phyloP scores from a whole-genome alignment of 2,113 vertebrate species.

The Loxodonta africana region DNA sequence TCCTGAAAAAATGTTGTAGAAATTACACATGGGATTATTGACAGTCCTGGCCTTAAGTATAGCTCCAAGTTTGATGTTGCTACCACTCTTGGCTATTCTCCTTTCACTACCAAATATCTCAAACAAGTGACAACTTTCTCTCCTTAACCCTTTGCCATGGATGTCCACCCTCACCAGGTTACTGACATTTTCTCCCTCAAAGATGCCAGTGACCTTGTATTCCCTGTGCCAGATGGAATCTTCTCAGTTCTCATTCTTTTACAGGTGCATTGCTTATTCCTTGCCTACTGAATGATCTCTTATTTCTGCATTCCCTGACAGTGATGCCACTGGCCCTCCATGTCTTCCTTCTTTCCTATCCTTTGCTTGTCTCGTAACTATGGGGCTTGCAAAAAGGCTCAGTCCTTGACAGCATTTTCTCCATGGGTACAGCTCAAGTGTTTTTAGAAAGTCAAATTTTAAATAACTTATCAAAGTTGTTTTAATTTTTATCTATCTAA shows the following conservation, averaged over 20 bases:
- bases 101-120: neutral
- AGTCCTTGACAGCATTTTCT: neutral
- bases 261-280: neutral
- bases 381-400: neutral
- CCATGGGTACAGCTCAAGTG: neutral
- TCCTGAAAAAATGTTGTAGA: neutral
- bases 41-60: neutral
- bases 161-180: neutral
- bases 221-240: neutral
- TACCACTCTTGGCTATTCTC: neutral
- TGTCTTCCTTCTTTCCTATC: neutral
- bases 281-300: neutral
- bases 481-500: constrained; percentile 33
- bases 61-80: neutral
- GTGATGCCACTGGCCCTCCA: too few relatives aligned
- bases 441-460: neutral
- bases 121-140: neutral
- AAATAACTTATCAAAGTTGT: neutral
- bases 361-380: neutral
- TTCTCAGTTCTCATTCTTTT: neutral
- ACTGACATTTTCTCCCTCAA: neutral
- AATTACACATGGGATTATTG: neutral
- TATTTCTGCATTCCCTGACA: neutral
- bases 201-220: neutral
- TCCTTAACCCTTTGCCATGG: neutral